Evolutionary conservation across 2,888 invertebrate species (phyloP).

Genomic region (Eupithecia inturbata): DNA sequence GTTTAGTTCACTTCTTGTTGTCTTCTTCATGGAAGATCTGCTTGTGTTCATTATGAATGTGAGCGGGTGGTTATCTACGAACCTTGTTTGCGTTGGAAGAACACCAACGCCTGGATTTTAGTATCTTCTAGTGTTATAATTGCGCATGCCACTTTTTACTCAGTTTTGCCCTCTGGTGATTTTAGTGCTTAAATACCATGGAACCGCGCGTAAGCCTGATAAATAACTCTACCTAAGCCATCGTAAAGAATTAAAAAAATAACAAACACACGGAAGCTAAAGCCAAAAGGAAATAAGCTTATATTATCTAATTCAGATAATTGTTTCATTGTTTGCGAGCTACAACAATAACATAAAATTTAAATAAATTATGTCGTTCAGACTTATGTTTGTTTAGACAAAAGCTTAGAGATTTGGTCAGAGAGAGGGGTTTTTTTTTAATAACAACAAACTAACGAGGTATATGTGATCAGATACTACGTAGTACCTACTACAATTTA

Average conservation of each 20-base stretch:
- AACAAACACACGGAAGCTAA: conserved; percentile 50
- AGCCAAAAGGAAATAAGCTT: conserved; percentile 55
- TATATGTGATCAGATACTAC: not conserved
- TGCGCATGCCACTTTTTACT: too few relatives aligned
- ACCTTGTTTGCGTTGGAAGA: too few relatives aligned
- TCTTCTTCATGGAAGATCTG: too few relatives aligned
- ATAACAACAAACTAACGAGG: not conserved
- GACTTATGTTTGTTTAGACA: not conserved
- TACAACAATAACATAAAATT: conserved; percentile 8
- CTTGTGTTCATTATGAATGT: too few relatives aligned
- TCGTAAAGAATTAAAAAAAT: not conserved
- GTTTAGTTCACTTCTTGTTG: too few relatives aligned
- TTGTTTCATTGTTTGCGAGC: conserved; percentile 57
- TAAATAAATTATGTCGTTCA: not conserved
- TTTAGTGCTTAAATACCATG: too few relatives aligned
- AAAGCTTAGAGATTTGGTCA: not conserved
- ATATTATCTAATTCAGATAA: conserved; percentile 51
- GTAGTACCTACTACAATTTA: too few relatives aligned
- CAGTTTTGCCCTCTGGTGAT: too few relatives aligned
- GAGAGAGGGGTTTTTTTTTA: not conserved
- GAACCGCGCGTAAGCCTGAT: too few relatives aligned
- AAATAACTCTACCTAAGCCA: not conserved
- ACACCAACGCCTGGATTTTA: too few relatives aligned
- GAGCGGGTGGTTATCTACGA: too few relatives aligned
- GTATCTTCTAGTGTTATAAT: too few relatives aligned